Base-by-base conservation (phyloP, 2,797 vertebrate genomes). In the Craterocephalus amniculus region DNA sequence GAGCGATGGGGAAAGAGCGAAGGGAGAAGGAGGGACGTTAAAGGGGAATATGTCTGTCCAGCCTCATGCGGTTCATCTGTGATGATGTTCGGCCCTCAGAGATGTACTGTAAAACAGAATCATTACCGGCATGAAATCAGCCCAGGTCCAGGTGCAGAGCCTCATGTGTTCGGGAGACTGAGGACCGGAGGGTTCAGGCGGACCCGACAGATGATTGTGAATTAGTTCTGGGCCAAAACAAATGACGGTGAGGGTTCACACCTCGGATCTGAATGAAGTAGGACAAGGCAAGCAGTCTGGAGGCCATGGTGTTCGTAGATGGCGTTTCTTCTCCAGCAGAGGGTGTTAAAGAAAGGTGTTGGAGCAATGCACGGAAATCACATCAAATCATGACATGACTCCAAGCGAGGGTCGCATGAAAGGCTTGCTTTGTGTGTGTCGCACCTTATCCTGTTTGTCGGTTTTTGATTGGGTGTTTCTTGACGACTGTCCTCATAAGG, bases 241-340 rank as follows among this genome's bases (percentile, higher is more conserved):
- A 59, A 8, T 32, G 58, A n/a, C 29, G 35, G 10, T 32, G 10
- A 61, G 18, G 13, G 14, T 29, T 34, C 45, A 36, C 12, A n/a
- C 14, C 12, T 11, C n/a, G 16, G 10, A 52, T 38, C 32, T 57
- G 31, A 56, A 34, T 29, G 18, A 57, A 48, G 48, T 8, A 29
- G 56, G 11, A 36, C 11, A 22, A 69, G 34, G 55, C 12, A 7
- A 55, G 31, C 58, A 38, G 36, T 49, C 1, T 55, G 27, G 43
- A 26, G 63, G 65, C 64, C 40, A 45, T 22, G 4, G 9, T 31
- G 2, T 51, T 54, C 34, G 9, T 78, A 54, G 36, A 1, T 82
- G 34, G 7, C 34, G 3, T 9, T 0, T 56, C 80, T 59, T 13
- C 56, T 78, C 90, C 90, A 92, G 85, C 84, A 92, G 91, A 84